Conservation (phyloP, 2,888 invertebrate genomes). For the Callyntrura guangdongensis region DNA sequence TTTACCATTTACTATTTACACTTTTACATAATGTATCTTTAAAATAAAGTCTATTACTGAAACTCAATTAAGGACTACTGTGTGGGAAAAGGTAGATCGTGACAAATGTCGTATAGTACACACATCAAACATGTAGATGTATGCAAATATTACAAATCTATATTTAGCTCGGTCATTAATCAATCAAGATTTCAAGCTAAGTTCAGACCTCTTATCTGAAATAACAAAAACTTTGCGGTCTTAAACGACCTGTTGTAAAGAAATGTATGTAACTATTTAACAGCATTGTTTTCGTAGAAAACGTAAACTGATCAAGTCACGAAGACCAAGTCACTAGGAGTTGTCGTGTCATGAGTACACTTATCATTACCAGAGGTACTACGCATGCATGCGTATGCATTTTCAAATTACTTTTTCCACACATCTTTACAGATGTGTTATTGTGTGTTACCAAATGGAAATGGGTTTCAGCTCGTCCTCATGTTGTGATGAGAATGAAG, state of each 20-base stretch:
- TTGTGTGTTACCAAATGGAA: not conserved
- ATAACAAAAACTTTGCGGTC: constrained; percentile 14
- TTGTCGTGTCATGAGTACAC: not conserved
- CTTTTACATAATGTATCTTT: no score
- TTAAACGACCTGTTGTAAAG: not conserved
- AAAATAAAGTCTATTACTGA: no score
- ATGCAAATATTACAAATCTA: constrained; percentile 55
- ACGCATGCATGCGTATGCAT: no score
- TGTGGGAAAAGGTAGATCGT: constrained; percentile 52
- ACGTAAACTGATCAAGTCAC: not conserved
- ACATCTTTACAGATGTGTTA: no score
- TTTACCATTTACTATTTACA: no score
- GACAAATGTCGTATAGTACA: no score
- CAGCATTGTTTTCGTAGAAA: constrained; percentile 1
- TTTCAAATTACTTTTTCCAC: no score
- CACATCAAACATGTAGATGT: no score
- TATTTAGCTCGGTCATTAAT: constrained; percentile 55
- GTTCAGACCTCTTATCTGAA: not conserved
- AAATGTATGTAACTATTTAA: not conserved
- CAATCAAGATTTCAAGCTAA: constrained; percentile 38
- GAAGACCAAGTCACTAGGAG: not conserved
- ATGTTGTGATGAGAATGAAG: no score
- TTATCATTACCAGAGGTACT: no score
- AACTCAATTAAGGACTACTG: no score
- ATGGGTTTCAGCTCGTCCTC: no score